These are phyloP conservation scores for Blera fallax DNA, from an alignment of 2,888 invertebrate genomes.

Conservation along the genomic window DNA sequence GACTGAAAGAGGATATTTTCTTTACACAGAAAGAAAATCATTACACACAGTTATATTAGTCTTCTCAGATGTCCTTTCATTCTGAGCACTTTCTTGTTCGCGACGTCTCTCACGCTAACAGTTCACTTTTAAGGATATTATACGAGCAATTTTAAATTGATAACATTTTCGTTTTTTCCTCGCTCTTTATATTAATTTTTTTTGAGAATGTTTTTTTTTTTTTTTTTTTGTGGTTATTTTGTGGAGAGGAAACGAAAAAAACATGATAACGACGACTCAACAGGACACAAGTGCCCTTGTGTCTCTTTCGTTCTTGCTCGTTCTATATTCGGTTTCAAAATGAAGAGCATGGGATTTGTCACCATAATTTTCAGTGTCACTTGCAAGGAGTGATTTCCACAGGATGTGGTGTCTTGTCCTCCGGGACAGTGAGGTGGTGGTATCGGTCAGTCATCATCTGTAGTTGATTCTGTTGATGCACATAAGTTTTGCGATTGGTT, in stretches of 20 bases:
- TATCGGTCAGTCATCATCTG: not conserved
- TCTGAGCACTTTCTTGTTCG: constrained; percentile 24
- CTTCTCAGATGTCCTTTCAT: constrained; percentile 58
- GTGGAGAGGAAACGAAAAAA: not conserved
- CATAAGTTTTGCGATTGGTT: constrained; percentile 5
- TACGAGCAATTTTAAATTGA: constrained; percentile 67
- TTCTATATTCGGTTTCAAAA: not conserved
- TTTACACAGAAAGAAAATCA: constrained; percentile 43
- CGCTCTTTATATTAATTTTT: not conserved
- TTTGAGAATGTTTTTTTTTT: constrained; percentile 11
- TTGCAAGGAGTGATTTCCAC: constrained; percentile 30
- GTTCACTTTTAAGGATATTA: constrained; percentile 66
- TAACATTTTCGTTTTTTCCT: constrained; percentile 50
- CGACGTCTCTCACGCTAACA: constrained; percentile 28
- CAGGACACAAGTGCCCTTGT: constrained; percentile 15
- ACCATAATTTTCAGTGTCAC: constrained; percentile 41
- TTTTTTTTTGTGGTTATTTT: constrained; percentile 34
- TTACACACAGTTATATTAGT: constrained; percentile 64
- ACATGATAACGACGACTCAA: constrained; percentile 51
- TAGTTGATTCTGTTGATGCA: not conserved
- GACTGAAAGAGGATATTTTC: constrained; percentile 33
- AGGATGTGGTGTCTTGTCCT: not conserved
- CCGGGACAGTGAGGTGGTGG: not conserved
- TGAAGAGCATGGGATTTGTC: constrained; percentile 51
- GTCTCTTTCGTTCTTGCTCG: not conserved